Conservation (phyloP, 2,113 vertebrate species). For the Misgurnus mizolepis region DNA sequence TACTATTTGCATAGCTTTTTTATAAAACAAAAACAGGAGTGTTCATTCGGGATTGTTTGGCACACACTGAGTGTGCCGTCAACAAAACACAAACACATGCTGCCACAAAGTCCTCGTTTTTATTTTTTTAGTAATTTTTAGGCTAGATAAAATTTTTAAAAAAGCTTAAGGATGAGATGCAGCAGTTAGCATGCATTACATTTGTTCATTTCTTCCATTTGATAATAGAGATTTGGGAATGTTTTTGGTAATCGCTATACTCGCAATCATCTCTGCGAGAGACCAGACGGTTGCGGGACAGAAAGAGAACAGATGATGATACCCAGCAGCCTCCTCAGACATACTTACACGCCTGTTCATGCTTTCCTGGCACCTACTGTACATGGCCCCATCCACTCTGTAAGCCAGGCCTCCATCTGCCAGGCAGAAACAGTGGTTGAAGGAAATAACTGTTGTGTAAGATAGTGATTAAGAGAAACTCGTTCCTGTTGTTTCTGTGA, state of each 20-base stretch:
- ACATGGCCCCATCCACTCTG: neutral
- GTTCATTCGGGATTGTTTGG: no score
- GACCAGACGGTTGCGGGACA: neutral
- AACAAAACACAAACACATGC: no score
- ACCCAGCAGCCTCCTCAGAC: neutral
- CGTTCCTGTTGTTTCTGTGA: neutral
- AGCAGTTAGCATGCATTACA: neutral
- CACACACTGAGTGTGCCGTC: no score
- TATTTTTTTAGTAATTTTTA: neutral
- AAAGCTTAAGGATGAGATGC: neutral
- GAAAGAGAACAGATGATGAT: conserved; percentile 20
- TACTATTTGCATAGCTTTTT: neutral
- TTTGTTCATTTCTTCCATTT: conserved; percentile 9
- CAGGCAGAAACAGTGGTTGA: conserved; percentile 4
- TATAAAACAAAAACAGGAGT: no score
- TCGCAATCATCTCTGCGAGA: conserved; percentile 2
- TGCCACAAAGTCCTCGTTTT: no score
- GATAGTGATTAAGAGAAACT: conserved; percentile 12
- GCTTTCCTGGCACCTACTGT: conserved; percentile 18
- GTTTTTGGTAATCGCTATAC: conserved; percentile 32
- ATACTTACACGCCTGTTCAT: conserved; percentile 2
- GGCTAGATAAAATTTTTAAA: neutral
- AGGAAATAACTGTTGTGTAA: conserved; percentile 11
- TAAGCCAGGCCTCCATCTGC: conserved; percentile 11
- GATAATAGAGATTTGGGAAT: conserved; percentile 42